Base-by-base conservation (phyloP, 2,888 invertebrate genomes). In the Corythucha ciliata region DNA sequence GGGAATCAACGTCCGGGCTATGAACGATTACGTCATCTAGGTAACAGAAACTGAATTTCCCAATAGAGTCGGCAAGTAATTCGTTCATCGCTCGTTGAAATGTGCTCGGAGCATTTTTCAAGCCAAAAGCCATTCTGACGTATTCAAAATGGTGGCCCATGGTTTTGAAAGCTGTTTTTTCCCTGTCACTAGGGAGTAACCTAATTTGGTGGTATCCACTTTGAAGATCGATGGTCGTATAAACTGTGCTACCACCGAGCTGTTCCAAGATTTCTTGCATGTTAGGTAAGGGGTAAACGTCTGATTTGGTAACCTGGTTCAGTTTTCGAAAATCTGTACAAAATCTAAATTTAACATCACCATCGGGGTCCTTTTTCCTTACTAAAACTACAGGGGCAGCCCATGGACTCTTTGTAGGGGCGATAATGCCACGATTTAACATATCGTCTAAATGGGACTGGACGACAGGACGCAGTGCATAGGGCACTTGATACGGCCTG, bases 381-480 rank as follows among this genome's bases (percentile, higher is more conserved):
- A 66, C 64, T n/a, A 69, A 14, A 2, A 66, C 64, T 2, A 64
- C 60, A 0, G 66, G 67, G 4, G 61, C 57, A 12, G 60, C 52
- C 63, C 65, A 69, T 0, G 14, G 37, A 55, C 48, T 48, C 3
- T 48, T 56, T 3, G 63, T 63, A 4, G 57, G 61, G 45, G 56
- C 45, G 34, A 62, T 59, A 8, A 63, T 47, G 8, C 58, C 62
- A 21, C 53, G 33, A 7, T 60, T 37, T 20, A 63, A 22, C 58
- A 65, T 60, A 24, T 58, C 57, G 20, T 42, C 57, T 16, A 63
- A 29, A 40, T 63, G 59, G 3, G 22, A 20, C 12, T 41, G 12
- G 7, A 57, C 36, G 2, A 49, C 33, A 16, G 33, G 29, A 33
- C 44, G 47, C 24, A 50, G 54, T n/a, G 33, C 39, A 18, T 54